phyloP scores from a whole-genome alignment of 1,140 invertebrate species.

The Ephestia elutella region DNA sequence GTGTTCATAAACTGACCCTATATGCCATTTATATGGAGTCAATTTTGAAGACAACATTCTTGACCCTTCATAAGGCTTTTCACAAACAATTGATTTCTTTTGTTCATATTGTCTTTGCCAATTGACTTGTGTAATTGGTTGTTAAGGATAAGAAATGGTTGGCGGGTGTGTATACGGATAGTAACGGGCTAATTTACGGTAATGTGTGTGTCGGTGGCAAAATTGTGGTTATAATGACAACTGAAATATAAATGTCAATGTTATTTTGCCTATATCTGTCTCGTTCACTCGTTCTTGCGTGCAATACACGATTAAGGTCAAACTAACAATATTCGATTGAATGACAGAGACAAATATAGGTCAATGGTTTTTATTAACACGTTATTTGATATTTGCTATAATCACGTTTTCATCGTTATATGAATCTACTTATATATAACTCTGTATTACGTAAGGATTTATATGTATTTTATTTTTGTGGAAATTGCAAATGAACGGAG shows the following conservation, averaged over 20 bases:
- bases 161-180: background rate
- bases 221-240: background rate
- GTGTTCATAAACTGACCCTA: background rate
- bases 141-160: background rate
- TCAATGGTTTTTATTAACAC: background rate
- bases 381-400: background rate
- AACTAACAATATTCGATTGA: too few relatives aligned
- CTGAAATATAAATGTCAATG: background rate
- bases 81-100: background rate
- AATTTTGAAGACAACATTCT: background rate
- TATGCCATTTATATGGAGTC: background rate
- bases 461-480: constrained; percentile 9
- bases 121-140: background rate
- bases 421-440: background rate
- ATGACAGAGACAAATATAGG: too few relatives aligned
- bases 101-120: background rate
- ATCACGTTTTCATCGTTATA: background rate
- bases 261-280: background rate
- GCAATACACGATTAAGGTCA: too few relatives aligned
- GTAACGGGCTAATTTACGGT: background rate
- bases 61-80: background rate
- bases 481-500: constrained; percentile 7
- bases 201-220: background rate
- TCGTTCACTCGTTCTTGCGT: background rate
- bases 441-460: background rate